Base-by-base conservation (phyloP, 2,888 invertebrate genomes). In the Lysandra coridon region DNA sequence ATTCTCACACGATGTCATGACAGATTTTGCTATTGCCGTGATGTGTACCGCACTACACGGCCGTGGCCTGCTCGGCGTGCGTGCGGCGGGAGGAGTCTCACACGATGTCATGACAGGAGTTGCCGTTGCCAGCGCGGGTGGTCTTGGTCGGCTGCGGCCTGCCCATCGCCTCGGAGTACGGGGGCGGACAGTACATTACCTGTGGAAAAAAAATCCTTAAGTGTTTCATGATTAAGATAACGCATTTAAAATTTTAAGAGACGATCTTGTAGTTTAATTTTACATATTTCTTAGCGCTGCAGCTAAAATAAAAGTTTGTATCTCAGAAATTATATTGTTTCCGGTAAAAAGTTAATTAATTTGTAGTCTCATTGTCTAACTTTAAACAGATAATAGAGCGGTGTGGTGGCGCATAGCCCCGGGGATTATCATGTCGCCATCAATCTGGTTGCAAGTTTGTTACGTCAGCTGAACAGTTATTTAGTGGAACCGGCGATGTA, bases 101-200 rank as follows among this genome's bases (percentile, higher is more conserved):
- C 84, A 95, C 94, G 80, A 94, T 92, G 84, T 95, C 95, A 83
- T 95, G 96, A 84, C 96, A 96, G 17, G 96, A 95, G 88, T 96
- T 96, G 17, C 96, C 96, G 87, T 96, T 96, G 84, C 96, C 96
- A 23, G 96, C 96, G 80, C 97, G 92, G 3, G 96, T 97, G 0
- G 96, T 96, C 87, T 96, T 96, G 69, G 96, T 96, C 40, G 95
- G 91, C 81, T 95, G 95, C 1, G 95, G 95, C 12, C 95, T 87
- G 1, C 94, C 89, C 85, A 93, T 90, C 12, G 88, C 90, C 73
- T 92, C 92, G 82, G 91, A 90, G 85, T 93, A 90, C 0, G 94
- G 91, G 0, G 95, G 95, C 1, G 94, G 95, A 86, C 95, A 96
- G 88, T 96, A 96, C 90, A 96, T 96, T 77, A 96, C 94, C 94